Conservation (phyloP, 2,888 invertebrate species). For the Desoria tigrina region DNA sequence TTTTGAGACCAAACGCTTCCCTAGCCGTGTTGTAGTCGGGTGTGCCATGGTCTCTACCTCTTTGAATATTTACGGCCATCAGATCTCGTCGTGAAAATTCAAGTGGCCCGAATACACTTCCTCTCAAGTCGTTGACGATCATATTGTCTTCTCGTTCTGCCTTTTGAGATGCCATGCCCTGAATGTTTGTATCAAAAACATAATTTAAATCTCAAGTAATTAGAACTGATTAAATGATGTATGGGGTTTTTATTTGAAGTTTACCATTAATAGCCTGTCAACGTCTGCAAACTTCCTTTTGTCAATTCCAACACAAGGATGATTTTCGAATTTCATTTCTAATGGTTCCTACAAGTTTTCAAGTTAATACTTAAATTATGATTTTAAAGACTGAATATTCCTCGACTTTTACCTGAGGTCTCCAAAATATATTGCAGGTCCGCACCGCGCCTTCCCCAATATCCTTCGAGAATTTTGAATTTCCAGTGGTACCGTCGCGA, state of each 20-base stretch:
- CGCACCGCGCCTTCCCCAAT: conserved; percentile 55
- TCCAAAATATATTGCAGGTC: conserved; percentile 63
- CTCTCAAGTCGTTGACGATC: conserved; percentile 64
- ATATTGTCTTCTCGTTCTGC: conserved; percentile 63
- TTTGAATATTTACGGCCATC: conserved; percentile 64
- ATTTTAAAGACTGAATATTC: too few relatives aligned
- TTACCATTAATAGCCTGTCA: neutral
- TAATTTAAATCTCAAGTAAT: neutral
- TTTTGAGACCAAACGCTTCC: conserved; percentile 58
- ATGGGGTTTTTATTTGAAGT: neutral
- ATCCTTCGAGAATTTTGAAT: neutral
- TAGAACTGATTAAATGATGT: neutral
- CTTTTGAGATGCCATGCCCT: conserved; percentile 53
- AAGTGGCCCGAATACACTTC: conserved; percentile 63
- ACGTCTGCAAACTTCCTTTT: conserved; percentile 57
- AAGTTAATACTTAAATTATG: too few relatives aligned
- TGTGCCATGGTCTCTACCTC: conserved; percentile 61
- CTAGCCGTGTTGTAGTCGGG: conserved; percentile 66
- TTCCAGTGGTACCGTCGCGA: neutral
- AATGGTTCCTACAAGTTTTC: conserved; percentile 43
- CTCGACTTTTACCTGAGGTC: conserved; percentile 58
- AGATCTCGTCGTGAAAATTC: conserved; percentile 64
- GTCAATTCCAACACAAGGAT: conserved; percentile 34
- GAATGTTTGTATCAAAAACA: neutral
- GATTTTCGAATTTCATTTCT: conserved; percentile 26